These are phyloP conservation scores for Acromyrmex heyeri DNA, from an alignment of 1,140 invertebrate genomes.

Conservation along the genomic window DNA sequence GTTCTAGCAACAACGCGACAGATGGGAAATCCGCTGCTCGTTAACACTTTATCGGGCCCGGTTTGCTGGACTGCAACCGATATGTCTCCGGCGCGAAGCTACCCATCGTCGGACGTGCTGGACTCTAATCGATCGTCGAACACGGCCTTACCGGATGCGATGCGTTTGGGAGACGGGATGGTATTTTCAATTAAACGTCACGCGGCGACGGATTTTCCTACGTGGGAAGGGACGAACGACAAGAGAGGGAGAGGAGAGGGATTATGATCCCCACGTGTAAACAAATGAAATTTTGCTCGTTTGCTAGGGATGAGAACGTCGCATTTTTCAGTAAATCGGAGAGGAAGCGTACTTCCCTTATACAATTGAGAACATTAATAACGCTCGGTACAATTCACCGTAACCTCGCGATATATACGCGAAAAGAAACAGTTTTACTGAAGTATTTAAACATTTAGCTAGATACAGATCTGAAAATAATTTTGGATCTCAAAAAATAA, in stretches of 20 bases:
- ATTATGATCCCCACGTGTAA: slow-evolving; percentile 37
- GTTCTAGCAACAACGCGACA: slow-evolving; percentile 17
- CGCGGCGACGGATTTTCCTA: slow-evolving; percentile 26
- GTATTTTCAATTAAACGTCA: slow-evolving; percentile 64
- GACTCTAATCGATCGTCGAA: slow-evolving; percentile 59
- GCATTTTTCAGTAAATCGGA: neutral
- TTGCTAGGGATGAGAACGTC: neutral
- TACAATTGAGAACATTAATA: neutral
- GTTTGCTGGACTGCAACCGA: slow-evolving; percentile 48
- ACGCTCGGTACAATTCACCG: too few relatives aligned
- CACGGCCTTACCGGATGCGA: slow-evolving; percentile 48
- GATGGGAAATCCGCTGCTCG: slow-evolving; percentile 61
- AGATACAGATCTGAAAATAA: too few relatives aligned
- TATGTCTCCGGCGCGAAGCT: slow-evolving; percentile 43
- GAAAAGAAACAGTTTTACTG: too few relatives aligned
- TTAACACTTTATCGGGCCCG: slow-evolving; percentile 61
- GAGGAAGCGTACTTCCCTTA: neutral
- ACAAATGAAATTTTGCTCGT: slow-evolving; percentile 36
- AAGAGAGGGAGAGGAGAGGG: neutral
- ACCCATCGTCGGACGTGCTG: slow-evolving; percentile 48
- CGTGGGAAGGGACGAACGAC: slow-evolving; percentile 1
- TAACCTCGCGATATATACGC: neutral
- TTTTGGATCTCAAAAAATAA: neutral
- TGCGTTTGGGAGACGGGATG: slow-evolving; percentile 32
- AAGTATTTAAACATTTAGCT: too few relatives aligned